These are phyloP conservation scores for Xenopus petersii DNA, from an alignment of 2,797 vertebrate species.

Conservation along the genomic window DNA sequence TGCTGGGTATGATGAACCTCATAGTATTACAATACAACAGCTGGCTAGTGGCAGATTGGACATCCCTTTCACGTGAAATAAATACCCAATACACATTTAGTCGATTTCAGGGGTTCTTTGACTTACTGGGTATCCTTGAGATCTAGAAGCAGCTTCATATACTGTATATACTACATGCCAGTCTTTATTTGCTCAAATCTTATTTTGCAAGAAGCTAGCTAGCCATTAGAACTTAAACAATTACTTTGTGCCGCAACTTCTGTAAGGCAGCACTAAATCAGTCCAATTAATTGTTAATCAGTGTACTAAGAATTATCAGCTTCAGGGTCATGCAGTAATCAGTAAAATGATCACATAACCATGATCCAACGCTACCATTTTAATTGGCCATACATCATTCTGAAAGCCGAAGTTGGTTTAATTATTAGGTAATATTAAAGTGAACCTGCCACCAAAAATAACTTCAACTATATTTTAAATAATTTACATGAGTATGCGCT, in stretches of 20 bases:
- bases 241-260: slow-evolving; percentile 19
- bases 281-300: slow-evolving; percentile 47
- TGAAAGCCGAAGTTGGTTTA: slow-evolving; percentile 35
- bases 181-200: neutral
- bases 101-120: no score
- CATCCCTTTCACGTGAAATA: no score
- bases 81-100: no score
- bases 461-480: neutral
- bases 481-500: no score
- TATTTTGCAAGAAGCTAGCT: slow-evolving; percentile 6
- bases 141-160: no score
- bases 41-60: no score
- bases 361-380: slow-evolving; percentile 44
- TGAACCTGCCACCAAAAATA: neutral
- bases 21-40: no score
- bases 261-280: slow-evolving; percentile 40
- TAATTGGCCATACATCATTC: slow-evolving; percentile 48
- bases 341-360: slow-evolving; percentile 46
- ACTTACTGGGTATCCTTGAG: no score
- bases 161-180: no score
- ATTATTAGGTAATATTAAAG: slow-evolving; percentile 1
- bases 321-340: slow-evolving; percentile 35
- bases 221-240: slow-evolving; percentile 21
- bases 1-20: no score
- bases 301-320: slow-evolving; percentile 41